Evolutionary conservation across 1,140 invertebrate genomes (phyloP).

Genomic region (Aethina tumida): DNA sequence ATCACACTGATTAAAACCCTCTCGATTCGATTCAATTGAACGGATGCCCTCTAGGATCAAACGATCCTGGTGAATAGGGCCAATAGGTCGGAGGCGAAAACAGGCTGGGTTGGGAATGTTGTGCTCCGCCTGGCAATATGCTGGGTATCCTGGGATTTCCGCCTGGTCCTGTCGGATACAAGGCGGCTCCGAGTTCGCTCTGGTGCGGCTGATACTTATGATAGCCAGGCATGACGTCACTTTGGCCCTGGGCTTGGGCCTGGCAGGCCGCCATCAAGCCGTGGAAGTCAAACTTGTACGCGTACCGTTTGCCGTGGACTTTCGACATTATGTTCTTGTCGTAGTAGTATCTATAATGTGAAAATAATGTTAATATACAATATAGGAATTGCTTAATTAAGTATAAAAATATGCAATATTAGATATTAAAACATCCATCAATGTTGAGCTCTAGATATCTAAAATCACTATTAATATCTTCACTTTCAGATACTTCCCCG

Average conservation of each 20-base stretch:
- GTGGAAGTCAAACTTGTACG: slow-evolving; percentile 88
- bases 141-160: slow-evolving; percentile 23
- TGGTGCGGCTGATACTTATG: slow-evolving; percentile 36
- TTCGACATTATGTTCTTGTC: slow-evolving; percentile 98
- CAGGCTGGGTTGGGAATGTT: slow-evolving; percentile 27
- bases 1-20: too few species aligned
- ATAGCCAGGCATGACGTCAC: slow-evolving; percentile 38
- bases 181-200: slow-evolving; percentile 34
- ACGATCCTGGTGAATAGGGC: slow-evolving; percentile 34
- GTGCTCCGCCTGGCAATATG: slow-evolving; percentile 26
- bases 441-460: too few species aligned
- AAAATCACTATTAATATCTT: too few species aligned
- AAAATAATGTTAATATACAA: too few species aligned
- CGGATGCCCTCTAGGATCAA: slow-evolving; percentile 35
- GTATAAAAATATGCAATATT: too few species aligned
- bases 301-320: slow-evolving; percentile 85
- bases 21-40: slow-evolving; percentile 26
- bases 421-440: too few species aligned
- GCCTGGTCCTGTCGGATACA: slow-evolving; percentile 28
- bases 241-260: slow-evolving; percentile 41
- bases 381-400: too few species aligned
- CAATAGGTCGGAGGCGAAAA: slow-evolving; percentile 36
- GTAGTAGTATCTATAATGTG: slow-evolving; percentile 81
- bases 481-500: too few species aligned
- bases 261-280: slow-evolving; percentile 77